Base-by-base conservation (phyloP, 2,113 vertebrate genomes). In the Canis aureus region DNA sequence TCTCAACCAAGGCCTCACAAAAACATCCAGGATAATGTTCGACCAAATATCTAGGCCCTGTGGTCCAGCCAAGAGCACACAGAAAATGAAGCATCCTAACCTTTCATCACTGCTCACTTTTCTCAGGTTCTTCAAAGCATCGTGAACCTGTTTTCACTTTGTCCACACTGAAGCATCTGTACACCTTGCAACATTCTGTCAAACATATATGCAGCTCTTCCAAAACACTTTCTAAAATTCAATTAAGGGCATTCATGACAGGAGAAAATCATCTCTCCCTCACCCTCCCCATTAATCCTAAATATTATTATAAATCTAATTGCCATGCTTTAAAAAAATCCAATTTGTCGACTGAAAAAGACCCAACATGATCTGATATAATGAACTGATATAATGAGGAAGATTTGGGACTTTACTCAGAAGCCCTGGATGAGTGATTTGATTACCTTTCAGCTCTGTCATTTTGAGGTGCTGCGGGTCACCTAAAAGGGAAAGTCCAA, bases 331-430 rank as follows among this genome's bases (percentile, higher is more conserved):
- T 94, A 49, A 78, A 95, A 94, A 96, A 35, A 84, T 91, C 95
- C 86, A 79, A 93, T 97, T 96, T 97, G 87, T 98, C 95, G 94
- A 38, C 79, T 91, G 76, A 96, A 98, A 97, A 92, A 88, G 32
- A 95, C 60, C 91, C 98, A 97, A 83, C 73, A 20, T 90, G 96
- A 97, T 81, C 89, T 90, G 87, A 80, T 95, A 38, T 73, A 96
- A 95, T 78, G 80, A 23, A 64, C 94, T 35, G 51, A 59, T 97
- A 85, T 51, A 95, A 97, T 97, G 95, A 95, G 95, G 74, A 97
- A 80, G 81, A 51, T 62, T 81, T 66, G 88, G 85, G 23, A 96
- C 86, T 90, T 96, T 94, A 91, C 49, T 59, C 97, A 95, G 96
- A 97, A 98, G 78, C 85, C 85, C 97, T 83, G 91, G 96, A 91